Evolutionary conservation across 2,797 vertebrate species (phyloP).

Genomic region (Chaetodon trifasciatus): DNA sequence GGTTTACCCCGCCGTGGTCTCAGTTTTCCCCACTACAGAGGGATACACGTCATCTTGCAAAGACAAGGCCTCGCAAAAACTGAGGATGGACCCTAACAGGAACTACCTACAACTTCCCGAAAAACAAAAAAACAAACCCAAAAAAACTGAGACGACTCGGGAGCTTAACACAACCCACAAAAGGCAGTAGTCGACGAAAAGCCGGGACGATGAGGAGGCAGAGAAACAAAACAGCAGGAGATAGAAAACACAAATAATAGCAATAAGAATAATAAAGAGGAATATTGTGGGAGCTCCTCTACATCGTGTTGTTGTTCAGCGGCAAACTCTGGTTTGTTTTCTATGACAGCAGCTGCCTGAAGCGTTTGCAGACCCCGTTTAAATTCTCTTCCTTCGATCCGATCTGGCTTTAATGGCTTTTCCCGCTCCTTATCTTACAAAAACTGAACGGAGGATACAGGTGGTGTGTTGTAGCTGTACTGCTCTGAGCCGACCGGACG

Average conservation of each 20-base stretch:
- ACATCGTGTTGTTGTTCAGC: constrained; percentile 65
- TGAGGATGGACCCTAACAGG: constrained; percentile 89
- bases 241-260: constrained; percentile 60
- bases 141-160: constrained; percentile 39
- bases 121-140: not conserved
- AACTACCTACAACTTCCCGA: constrained; percentile 85
- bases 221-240: constrained; percentile 35
- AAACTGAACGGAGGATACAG: constrained; percentile 70
- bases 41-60: constrained; percentile 90
- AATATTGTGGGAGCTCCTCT: constrained; percentile 87
- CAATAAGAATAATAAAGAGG: constrained; percentile 63
- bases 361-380: constrained; percentile 76
- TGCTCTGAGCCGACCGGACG: constrained; percentile 90
- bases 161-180: constrained; percentile 57
- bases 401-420: constrained; percentile 18
- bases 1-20: constrained; percentile 76
- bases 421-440: constrained; percentile 62
- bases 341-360: constrained; percentile 84
- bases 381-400: constrained; percentile 73
- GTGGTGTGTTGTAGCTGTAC: constrained; percentile 80
- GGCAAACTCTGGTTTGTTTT: constrained; percentile 62
- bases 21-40: constrained; percentile 87
- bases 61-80: constrained; percentile 93
- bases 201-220: constrained; percentile 51
- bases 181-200: constrained; percentile 60